Conservation (phyloP, 2,113 vertebrate genomes). For the Agapornis roseicollis region DNA sequence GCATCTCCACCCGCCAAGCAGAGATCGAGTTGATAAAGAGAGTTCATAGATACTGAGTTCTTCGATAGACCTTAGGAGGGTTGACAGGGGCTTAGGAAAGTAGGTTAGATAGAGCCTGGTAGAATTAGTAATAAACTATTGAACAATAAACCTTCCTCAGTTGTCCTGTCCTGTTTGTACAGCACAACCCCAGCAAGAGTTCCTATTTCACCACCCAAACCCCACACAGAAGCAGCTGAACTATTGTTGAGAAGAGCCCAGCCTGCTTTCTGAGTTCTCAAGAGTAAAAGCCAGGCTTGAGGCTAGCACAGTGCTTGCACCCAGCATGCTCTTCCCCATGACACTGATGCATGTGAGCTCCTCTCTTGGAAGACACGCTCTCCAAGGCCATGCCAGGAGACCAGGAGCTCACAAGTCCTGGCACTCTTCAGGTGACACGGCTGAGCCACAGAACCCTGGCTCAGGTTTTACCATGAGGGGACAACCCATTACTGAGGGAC, state of each 20-base stretch:
- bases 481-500: neutral
- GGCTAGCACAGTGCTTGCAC: too few relatives aligned
- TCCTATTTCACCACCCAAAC: neutral
- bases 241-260: neutral
- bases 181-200: neutral
- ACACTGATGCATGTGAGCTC: too few relatives aligned
- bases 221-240: neutral
- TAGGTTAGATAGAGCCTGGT: neutral
- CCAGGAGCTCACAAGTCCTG: neutral
- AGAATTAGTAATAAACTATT: neutral
- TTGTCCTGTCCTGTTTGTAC: neutral
- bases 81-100: neutral
- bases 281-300: neutral
- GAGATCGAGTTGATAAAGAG: too few relatives aligned
- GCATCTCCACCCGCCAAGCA: neutral
- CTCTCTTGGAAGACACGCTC: neutral
- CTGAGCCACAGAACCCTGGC: neutral
- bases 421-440: neutral
- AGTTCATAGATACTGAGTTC: neutral
- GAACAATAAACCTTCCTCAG: neutral
- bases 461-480: neutral
- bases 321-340: neutral
- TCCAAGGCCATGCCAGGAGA: neutral
- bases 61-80: neutral
- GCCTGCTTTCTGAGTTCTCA: neutral